phyloP scores from a whole-genome alignment of 2,888 invertebrate species.

The Diadegma fenestrale region DNA sequence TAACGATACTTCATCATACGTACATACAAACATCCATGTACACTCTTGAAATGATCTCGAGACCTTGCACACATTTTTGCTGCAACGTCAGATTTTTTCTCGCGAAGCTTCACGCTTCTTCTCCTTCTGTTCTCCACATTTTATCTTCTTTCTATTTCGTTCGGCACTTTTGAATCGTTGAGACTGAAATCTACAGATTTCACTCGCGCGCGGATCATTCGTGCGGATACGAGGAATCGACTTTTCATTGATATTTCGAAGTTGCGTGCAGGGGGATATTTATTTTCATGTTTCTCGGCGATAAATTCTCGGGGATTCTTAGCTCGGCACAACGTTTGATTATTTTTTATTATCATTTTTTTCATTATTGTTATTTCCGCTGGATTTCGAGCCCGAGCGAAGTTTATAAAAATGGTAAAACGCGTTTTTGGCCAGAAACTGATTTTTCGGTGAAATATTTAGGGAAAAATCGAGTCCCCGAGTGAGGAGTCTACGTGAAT shows the following conservation, averaged over 20 bases:
- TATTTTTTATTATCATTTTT: not conserved
- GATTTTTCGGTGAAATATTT: not conserved
- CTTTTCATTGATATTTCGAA: not conserved
- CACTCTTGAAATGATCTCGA: not conserved
- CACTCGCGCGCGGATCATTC: no score
- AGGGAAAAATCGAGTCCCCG: constrained; percentile 7
- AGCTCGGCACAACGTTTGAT: not conserved
- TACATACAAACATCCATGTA: not conserved
- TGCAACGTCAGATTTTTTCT: not conserved
- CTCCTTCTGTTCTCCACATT: not conserved
- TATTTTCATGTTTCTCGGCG: not conserved
- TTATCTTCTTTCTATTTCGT: not conserved
- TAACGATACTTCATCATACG: not conserved
- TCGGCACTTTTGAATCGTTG: not conserved
- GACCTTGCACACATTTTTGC: not conserved
- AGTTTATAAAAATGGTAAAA: no score
- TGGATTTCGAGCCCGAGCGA: no score
- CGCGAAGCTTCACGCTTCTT: not conserved
- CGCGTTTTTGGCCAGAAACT: no score
- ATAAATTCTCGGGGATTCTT: not conserved
- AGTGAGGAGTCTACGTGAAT: constrained; percentile 1
- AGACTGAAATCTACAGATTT: constrained; percentile 16
- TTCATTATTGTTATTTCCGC: not conserved
- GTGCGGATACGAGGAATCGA: constrained; percentile 26
- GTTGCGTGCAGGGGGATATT: not conserved